These are phyloP conservation scores for Cryptoprocta ferox DNA, from an alignment of 2,797 vertebrate genomes.

Conservation along the genomic window DNA sequence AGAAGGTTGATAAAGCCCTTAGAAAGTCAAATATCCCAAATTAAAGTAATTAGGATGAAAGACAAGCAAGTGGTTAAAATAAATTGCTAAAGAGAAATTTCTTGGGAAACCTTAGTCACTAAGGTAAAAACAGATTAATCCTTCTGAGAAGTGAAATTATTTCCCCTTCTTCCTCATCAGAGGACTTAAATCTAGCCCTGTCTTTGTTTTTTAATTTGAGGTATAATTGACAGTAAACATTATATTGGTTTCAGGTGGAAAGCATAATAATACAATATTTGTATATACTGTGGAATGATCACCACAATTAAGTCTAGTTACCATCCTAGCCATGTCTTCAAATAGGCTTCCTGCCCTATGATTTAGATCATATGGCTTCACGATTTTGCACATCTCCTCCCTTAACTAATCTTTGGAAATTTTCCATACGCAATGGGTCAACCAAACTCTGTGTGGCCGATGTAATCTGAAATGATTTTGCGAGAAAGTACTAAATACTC, in stretches of 20 bases:
- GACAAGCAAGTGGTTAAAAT: background rate
- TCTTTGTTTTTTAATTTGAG: background rate
- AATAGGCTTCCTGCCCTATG: background rate
- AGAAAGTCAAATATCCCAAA: conserved; percentile 25
- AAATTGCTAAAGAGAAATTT: background rate
- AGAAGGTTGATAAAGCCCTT: background rate
- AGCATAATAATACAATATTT: background rate
- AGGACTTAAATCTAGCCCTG: background rate
- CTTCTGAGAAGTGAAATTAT: background rate
- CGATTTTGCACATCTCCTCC: background rate
- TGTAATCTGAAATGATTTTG: conserved; percentile 9
- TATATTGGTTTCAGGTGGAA: background rate
- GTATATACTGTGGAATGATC: background rate
- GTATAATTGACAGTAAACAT: background rate
- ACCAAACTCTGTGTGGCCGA: background rate
- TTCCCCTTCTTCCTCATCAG: background rate
- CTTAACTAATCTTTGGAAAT: conserved; percentile 22
- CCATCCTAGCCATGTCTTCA: background rate
- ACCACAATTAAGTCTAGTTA: background rate
- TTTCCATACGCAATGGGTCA: background rate
- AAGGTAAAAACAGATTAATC: background rate
- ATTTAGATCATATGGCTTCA: background rate
- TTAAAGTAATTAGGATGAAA: background rate
- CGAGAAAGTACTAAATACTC: conserved; percentile 41
- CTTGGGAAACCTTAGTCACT: background rate